phyloP scores from a whole-genome alignment of 2,113 vertebrate species.

The Podarcis muralis region DNA sequence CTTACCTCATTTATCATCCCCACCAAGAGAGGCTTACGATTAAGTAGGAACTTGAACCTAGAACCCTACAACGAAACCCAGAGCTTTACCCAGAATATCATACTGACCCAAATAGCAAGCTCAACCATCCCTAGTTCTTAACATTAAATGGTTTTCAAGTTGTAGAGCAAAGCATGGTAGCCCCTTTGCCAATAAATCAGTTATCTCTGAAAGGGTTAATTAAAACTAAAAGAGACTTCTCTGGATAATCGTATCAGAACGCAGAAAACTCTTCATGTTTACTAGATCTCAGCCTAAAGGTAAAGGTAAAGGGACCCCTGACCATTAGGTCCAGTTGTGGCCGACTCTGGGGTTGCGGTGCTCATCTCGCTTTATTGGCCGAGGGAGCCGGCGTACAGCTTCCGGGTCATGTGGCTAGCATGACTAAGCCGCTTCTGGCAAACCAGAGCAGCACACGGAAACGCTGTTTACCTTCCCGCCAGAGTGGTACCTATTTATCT shows the following conservation, averaged over 20 bases:
- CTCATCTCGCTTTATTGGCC: too few species aligned
- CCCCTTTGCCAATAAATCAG: neutral
- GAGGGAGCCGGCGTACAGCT: too few species aligned
- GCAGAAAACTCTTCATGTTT: neutral
- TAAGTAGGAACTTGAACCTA: neutral
- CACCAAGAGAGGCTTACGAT: neutral
- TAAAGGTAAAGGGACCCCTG: too few species aligned
- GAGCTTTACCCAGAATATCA: neutral
- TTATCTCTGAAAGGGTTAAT: neutral
- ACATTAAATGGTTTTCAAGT: neutral
- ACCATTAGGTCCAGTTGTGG: too few species aligned
- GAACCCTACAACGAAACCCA: neutral
- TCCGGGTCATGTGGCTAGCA: too few species aligned
- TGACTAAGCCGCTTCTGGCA: too few species aligned
- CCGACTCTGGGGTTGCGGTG: too few species aligned
- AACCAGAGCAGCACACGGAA: too few species aligned
- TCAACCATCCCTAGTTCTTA: neutral
- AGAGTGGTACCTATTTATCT: too few species aligned
- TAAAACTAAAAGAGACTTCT: neutral
- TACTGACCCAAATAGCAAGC: rapidly evolving
- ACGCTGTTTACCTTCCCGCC: too few species aligned
- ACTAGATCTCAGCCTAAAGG: neutral
- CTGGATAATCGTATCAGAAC: neutral
- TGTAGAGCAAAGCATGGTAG: neutral
- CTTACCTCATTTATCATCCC: neutral